phyloP scores from a whole-genome alignment of 2,888 invertebrate genomes.

The Eilema griseolum region DNA sequence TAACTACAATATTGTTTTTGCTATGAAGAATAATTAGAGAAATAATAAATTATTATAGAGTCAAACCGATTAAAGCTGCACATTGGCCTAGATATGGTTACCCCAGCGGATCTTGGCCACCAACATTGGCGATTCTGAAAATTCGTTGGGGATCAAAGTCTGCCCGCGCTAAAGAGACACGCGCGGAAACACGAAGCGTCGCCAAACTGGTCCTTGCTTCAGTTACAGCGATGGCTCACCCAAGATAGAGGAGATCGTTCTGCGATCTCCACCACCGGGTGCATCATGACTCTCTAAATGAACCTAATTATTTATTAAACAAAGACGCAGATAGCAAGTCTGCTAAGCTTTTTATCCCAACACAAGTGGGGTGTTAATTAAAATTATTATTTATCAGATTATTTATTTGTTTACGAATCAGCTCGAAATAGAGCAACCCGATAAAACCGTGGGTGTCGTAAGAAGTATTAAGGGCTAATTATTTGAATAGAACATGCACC shows the following conservation, averaged over 20 bases:
- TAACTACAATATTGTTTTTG: neutral
- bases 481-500: constrained; percentile 11
- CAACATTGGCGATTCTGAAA: too few species aligned
- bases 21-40: neutral
- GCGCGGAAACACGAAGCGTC: neutral
- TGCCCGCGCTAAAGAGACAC: too few species aligned
- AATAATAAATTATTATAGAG: neutral
- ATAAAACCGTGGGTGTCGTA: constrained; percentile 15
- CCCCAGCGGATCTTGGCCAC: too few species aligned
- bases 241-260: too few species aligned
- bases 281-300: too few species aligned
- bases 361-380: neutral
- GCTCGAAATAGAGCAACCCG: constrained; percentile 6
- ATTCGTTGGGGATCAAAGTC: too few species aligned
- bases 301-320: too few species aligned
- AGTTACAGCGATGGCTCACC: too few species aligned
- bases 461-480: constrained; percentile 13
- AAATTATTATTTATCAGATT: too few species aligned
- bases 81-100: neutral
- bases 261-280: too few species aligned
- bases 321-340: neutral
- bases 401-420: neutral
- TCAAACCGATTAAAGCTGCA: neutral
- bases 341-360: neutral
- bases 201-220: too few species aligned